Conservation (phyloP, 2,797 vertebrate genomes). For the Characodon lateralis region DNA sequence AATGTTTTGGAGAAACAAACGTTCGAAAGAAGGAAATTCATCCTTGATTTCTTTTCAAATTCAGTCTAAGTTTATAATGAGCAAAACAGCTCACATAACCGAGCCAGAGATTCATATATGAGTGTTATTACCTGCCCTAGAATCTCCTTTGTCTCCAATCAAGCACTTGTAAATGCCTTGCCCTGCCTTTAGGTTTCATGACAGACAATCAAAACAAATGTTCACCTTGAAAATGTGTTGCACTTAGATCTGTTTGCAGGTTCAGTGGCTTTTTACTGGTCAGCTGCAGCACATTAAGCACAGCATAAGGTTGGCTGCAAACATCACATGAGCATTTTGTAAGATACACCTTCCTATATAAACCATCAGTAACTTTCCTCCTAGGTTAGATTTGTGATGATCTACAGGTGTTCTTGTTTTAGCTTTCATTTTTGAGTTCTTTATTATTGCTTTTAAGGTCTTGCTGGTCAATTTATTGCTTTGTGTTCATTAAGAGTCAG, state of each 20-base stretch:
- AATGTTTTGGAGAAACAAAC: not conserved
- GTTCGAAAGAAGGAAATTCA: not conserved
- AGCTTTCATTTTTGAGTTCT: too few relatives aligned
- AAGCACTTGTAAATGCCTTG: not conserved
- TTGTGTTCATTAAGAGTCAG: too few relatives aligned
- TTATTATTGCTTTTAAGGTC: too few relatives aligned
- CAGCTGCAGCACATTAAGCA: conserved; percentile 1
- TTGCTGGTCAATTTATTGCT: too few relatives aligned
- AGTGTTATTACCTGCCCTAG: not conserved
- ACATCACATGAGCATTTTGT: not conserved
- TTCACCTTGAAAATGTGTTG: not conserved
- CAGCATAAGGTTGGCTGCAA: not conserved
- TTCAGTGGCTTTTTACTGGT: conserved; percentile 12
- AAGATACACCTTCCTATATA: too few relatives aligned
- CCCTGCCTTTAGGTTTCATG: not conserved
- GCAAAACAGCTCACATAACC: not conserved
- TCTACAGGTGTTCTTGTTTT: too few relatives aligned
- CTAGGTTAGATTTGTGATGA: not conserved
- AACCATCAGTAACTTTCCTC: not conserved
- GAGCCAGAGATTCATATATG: not conserved
- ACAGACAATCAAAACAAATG: not conserved
- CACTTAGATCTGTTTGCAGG: not conserved
- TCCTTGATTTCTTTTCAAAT: not conserved
- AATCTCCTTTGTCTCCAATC: not conserved
- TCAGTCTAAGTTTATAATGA: not conserved